Evolutionary conservation across 2,888 invertebrate genomes (phyloP), one percentile per base, ranked within the genome.

Genomic region (Eurytoma adleriae): DNA sequence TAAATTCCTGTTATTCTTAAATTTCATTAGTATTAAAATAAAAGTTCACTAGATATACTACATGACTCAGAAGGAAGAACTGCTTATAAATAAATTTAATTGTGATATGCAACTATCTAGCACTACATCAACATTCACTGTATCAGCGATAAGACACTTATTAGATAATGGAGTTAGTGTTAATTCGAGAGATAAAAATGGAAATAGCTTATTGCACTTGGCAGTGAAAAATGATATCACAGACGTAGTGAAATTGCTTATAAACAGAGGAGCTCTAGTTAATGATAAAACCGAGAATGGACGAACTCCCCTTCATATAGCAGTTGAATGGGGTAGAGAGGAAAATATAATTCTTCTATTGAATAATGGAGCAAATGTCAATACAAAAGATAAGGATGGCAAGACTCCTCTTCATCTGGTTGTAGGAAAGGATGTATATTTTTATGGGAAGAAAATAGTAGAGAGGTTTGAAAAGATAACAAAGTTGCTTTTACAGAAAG

Each of bases 391-490:
- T 20, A 78, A 67, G 20, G 30, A 61, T 30, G 72, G 78, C 2
- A 61, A 50, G 40, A 79, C 78, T 27, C 66, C 73, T 0, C 56
- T 79, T 59, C 78, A 79, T 48, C 30, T 70, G 18, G 79, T 75
- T 14, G 75, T 68, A 24, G 67, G 75, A 52, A 75, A 75, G 16
- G 59, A 75, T 24, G 68, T 75, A 2, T 68, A 79, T 16, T 74
- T 74, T 64, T 79, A 74, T 69, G 74, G 74, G 1, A 56, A 67
- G 13, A 73, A 79, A 27, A 73, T 79, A 24, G 59, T 79, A 5
- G 79, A 74, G 52, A 16, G 74, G 27, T 74, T 79, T 62, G 79
- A 79, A 20, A 79, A 69, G 48, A 74, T 79, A 13, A 74, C 74
- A 13, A 69, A 57, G 56, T 61, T 79, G 48, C 74, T 79, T 50